Base-by-base conservation (phyloP, 2,888 invertebrate species). In the Himalopsyche kuldschensis region DNA sequence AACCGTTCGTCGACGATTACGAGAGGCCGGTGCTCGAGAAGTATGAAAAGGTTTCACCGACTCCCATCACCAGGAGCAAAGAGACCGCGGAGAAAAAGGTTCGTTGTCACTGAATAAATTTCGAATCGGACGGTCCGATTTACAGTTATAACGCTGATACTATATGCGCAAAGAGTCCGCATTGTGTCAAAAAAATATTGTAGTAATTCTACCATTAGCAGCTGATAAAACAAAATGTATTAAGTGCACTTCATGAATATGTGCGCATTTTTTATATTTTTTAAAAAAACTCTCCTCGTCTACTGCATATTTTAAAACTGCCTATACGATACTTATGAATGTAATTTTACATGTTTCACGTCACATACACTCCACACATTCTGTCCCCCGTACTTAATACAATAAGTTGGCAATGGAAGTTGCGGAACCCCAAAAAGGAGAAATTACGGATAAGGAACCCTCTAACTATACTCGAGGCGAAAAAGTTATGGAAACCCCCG, bases 21-120 rank as follows among this genome's bases (percentile, higher is more conserved):
- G 96, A 96, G 46, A 93, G 95, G 87, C 94, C 96, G 2, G 94
- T 93, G 3, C 91, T 95, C 83, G 95, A 95, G 88, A 93, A 93
- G 89, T 95, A 93, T 87, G 94, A 95, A 89, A 92, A 93, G 86
- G 90, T 91, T 1, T 91, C 92, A 10, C 92, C 92, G 55, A 92
- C 90, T 75, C 92, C 91, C 15, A 90, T 92, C 82, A 91, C 89
- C 84, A 92, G 90, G 55, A 93, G 90, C 88, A 91, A 90, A 88
- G 92, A 90, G 88, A 92, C 89, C 87, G 90, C 87, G 88, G 92
- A 89, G 87, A 90, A 87, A 89, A 91, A 83, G 91, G 90, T 88
- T 90, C 89, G 84, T 47, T 80, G 10, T 79, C 35, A 15, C 4
- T n/a, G 69, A 63, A n/a, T 17, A 46, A 77, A 77, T 41, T 11